Percentiles rank a stretch among this genome's conserved stretches.
Conservation (phyloP, 2,113 vertebrate species). For the Trachemys scripta region DNA sequence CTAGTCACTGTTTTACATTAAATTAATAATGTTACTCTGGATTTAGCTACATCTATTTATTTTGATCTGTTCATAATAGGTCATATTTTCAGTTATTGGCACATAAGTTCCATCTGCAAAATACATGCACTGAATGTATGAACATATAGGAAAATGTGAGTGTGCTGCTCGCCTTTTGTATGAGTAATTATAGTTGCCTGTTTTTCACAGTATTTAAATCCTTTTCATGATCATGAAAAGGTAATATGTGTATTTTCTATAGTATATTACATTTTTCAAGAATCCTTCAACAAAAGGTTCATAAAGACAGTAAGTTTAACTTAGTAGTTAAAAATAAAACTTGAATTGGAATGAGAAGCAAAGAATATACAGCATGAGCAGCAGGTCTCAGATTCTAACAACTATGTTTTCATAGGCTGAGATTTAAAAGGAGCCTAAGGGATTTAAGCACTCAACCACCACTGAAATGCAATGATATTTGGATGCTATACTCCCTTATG, state of each 20-base stretch:
- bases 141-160: neutral
- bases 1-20: neutral
- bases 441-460: neutral
- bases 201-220: neutral
- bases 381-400: neutral
- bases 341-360: neutral
- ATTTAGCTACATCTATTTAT: neutral
- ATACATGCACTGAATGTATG: neutral
- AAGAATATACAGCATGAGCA: neutral
- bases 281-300: neutral
- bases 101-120: slow-evolving; percentile 60
- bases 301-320: neutral
- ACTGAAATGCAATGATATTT: neutral
- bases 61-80: slow-evolving; percentile 22
- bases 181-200: neutral
- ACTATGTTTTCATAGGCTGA: neutral
- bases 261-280: neutral
- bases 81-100: slow-evolving; percentile 22
- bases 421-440: neutral
- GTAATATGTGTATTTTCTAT: neutral
- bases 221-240: neutral
- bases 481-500: neutral
- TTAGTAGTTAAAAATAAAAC: neutral
- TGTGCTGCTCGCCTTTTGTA: neutral
- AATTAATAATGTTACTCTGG: neutral